Evolutionary conservation across 2,888 invertebrate species (phyloP), one percentile per base, ranked within the genome.

Genomic region (Xestia rhomboidea): DNA sequence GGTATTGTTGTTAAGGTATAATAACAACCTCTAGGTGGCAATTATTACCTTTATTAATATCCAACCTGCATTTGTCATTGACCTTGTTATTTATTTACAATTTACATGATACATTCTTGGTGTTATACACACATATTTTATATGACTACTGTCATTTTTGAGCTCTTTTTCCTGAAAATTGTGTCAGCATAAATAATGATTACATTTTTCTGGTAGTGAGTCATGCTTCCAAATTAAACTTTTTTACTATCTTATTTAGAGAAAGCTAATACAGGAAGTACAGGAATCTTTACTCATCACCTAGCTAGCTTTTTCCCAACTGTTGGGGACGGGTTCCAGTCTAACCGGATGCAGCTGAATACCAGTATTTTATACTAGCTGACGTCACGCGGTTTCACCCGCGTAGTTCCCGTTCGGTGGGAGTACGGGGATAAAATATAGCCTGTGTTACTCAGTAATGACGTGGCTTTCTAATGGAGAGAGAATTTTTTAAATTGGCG

Each of bases 131-230:
- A 46, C 15, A 71, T 78, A 4, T 34, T 34, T 34, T 4, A 13
- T 15, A 78, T 38, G 27, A 21, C 15, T 51, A 21, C 5, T 63
- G 18, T 38, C 5, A 30, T 30, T 46, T 27, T 51, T 72, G 5
- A 79, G 46, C 18, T 54, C 13, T 27, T 79, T 77, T 77, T 78
- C 64, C 79, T 57, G 51, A 78, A 46, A 51, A 69, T 41, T 34
- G 0, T 49, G 11, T 18, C 41, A 34, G 30, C 15, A n/a, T n/a
- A 27, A 41, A 21, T 67, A 49, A 30, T 71, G 13, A 64, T 63
- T 63, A n/a, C 10, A 46, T 44, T 63, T 41, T 46, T 44, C 34
- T 11, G 18, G n/a, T 24, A 27, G 24, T 63, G 44, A 54, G 21
- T 78, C 79, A 71, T 54, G 60, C 4, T 62, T 44, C 21, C 1